These are phyloP conservation scores for Argyresthia albistria DNA, from an alignment of 2,888 invertebrate genomes.

Conservation along the genomic window DNA sequence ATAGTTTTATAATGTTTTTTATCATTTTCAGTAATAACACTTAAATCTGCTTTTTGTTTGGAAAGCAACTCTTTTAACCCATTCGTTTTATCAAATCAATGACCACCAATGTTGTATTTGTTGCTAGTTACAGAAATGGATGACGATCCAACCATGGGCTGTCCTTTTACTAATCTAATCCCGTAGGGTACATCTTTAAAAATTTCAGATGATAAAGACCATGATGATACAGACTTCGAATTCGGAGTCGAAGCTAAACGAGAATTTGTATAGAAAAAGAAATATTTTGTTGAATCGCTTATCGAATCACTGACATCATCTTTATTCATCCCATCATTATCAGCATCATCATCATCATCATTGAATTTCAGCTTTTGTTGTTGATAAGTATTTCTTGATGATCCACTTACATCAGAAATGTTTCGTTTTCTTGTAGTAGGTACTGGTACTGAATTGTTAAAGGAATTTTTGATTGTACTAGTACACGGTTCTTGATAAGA, in stretches of 20 bases:
- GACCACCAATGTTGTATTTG: neutral
- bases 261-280: neutral
- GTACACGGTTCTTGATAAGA: neutral
- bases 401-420: neutral
- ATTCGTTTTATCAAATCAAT: neutral
- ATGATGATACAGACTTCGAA: slow-evolving; percentile 5
- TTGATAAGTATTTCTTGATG: neutral
- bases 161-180: neutral
- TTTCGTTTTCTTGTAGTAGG: neutral
- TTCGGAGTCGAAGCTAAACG: neutral
- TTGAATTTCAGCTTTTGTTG: neutral
- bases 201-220: neutral
- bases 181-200: neutral
- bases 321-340: neutral
- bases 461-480: neutral
- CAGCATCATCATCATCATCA: neutral
- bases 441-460: neutral
- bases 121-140: neutral
- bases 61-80: neutral
- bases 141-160: neutral
- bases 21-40: neutral
- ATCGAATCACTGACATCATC: neutral
- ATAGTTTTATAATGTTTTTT: neutral
- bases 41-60: neutral
- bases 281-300: neutral